Percentiles rank a stretch among this genome's conserved stretches.
phyloP scores from a whole-genome alignment of 2,797 vertebrate species.

The Acanthiza pusilla region DNA sequence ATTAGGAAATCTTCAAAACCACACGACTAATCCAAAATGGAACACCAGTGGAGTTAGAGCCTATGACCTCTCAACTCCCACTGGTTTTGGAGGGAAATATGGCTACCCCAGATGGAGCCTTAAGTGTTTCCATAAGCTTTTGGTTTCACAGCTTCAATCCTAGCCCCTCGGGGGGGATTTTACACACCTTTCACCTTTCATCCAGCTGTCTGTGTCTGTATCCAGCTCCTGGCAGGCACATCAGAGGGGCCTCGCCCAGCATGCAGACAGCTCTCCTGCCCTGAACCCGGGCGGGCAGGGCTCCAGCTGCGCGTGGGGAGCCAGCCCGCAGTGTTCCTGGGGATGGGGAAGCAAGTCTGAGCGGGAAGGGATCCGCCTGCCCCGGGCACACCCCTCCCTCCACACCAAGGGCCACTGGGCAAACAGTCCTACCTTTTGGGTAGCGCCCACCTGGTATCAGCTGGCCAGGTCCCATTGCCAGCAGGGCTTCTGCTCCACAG shows the following conservation, averaged over 20 bases:
- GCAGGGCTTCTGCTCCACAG: background rate
- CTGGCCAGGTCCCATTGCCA: fast-evolving
- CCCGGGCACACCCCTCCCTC: background rate
- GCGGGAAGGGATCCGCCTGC: background rate
- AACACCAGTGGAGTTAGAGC: background rate
- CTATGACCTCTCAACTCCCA: background rate
- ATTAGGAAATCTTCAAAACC: background rate
- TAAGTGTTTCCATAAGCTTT: background rate
- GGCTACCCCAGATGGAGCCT: background rate
- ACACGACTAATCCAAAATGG: background rate
- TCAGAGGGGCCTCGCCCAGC: background rate
- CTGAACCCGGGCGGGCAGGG: fast-evolving
- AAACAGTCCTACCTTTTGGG: background rate
- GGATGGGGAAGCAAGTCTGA: background rate
- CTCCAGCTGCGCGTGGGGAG: background rate
- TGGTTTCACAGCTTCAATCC: background rate
- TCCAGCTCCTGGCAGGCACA: background rate
- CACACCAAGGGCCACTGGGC: background rate
- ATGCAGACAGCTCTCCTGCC: background rate
- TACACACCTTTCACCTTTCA: slow-evolving; percentile 27
- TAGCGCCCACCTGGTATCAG: background rate
- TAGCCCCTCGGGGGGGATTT: background rate
- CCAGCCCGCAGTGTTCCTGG: background rate
- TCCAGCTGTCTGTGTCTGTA: background rate
- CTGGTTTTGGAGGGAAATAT: background rate